Conservation (phyloP, 2,797 vertebrate genomes). For the Alcedo atthis region DNA sequence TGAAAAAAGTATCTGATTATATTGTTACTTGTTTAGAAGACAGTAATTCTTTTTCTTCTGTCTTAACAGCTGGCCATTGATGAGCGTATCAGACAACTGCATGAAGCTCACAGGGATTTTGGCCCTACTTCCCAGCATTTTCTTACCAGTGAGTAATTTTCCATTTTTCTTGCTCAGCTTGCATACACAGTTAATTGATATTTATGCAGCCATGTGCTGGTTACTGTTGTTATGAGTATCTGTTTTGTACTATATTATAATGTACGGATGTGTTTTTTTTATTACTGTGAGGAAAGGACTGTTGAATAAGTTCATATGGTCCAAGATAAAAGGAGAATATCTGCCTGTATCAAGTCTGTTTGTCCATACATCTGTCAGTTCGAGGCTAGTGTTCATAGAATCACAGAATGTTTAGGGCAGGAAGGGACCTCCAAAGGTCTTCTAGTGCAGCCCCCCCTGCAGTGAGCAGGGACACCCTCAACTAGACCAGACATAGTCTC, state of each 20-base stretch:
- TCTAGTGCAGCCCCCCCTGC: too few species aligned
- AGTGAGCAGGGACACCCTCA: too few species aligned
- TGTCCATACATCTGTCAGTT: neutral
- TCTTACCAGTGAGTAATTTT: constrained; percentile 87
- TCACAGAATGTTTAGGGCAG: too few species aligned
- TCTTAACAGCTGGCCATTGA: constrained; percentile 86
- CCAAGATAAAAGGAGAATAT: neutral
- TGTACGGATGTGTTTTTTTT: neutral
- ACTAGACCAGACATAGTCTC: too few species aligned
- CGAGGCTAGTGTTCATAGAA: neutral
- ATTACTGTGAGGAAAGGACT: neutral
- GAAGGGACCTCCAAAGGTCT: too few species aligned
- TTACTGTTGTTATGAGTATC: neutral
- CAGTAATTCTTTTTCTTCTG: constrained; percentile 18
- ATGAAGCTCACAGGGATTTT: constrained; percentile 92
- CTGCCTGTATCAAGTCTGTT: neutral
- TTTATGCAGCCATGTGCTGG: neutral
- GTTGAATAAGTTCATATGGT: neutral
- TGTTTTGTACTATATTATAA: neutral
- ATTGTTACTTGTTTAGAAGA: constrained; percentile 29
- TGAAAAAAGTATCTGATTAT: neutral
- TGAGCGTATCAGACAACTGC: constrained; percentile 92
- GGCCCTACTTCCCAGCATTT: constrained; percentile 87
- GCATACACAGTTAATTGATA: neutral
- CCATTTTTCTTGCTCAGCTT: constrained; percentile 41